These are phyloP conservation scores for Argyrosomus regius DNA, from an alignment of 2,797 vertebrate species.

Conservation along the genomic window DNA sequence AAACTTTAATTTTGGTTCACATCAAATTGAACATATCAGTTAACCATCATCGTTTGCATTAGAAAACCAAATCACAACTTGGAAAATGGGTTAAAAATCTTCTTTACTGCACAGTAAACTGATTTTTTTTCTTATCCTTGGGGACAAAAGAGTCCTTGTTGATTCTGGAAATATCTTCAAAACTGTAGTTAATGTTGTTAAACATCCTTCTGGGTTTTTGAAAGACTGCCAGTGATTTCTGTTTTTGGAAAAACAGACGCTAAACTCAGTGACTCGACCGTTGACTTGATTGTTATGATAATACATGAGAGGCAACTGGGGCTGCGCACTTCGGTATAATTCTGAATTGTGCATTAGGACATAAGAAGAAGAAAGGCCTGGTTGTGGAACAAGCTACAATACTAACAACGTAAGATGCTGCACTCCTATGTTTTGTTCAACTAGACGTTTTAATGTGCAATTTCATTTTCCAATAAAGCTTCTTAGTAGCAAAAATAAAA, in stretches of 20 bases:
- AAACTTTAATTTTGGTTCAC: neutral
- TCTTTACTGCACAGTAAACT: neutral
- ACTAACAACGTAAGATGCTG: neutral
- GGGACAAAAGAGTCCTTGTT: slow-evolving; percentile 1
- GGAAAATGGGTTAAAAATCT: neutral
- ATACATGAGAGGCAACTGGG: slow-evolving; percentile 1
- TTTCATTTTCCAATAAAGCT: neutral
- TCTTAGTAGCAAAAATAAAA: neutral
- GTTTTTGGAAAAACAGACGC: slow-evolving; percentile 6
- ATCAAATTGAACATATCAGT: slow-evolving; percentile 4
- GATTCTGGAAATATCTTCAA: neutral
- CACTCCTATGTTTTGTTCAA: neutral
- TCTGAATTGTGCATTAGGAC: slow-evolving; percentile 1
- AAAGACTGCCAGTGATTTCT: slow-evolving; percentile 10
- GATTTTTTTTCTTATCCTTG: neutral
- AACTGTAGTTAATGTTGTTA: slow-evolving; percentile 8
- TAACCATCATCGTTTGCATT: neutral
- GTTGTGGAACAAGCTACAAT: neutral
- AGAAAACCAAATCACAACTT: neutral
- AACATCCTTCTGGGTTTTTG: neutral
- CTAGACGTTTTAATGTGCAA: neutral
- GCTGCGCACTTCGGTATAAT: neutral
- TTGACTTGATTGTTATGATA: slow-evolving; percentile 8
- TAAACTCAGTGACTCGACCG: neutral
- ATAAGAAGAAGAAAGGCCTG: neutral